Conservation (phyloP, 2,797 vertebrate genomes). For the Lepus townsendii region DNA sequence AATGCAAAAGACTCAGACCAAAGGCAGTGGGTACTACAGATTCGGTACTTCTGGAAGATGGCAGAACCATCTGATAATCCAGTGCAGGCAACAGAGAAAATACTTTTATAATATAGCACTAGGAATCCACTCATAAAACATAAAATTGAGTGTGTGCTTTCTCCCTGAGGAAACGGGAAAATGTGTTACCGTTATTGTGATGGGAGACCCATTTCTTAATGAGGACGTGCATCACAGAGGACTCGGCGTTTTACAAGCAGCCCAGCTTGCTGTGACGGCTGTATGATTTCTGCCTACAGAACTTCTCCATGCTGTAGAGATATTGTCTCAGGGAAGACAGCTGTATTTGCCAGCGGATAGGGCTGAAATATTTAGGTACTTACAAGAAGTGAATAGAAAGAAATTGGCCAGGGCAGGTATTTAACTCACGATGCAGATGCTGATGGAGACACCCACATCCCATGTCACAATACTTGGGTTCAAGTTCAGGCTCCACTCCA, state of each 20-base stretch:
- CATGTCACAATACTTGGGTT: too few species aligned
- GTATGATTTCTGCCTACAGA: background rate
- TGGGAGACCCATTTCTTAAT: background rate
- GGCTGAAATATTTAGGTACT: background rate
- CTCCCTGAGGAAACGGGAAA: background rate
- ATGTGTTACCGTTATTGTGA: background rate
- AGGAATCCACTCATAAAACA: background rate
- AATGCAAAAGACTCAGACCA: background rate
- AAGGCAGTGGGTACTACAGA: background rate
- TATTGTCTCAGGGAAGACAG: background rate
- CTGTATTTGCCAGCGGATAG: background rate
- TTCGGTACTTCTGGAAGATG: background rate
- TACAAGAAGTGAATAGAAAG: background rate
- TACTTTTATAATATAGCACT: background rate
- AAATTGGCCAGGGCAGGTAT: background rate
- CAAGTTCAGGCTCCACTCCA: too few species aligned
- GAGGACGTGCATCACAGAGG: background rate
- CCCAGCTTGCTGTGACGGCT: background rate
- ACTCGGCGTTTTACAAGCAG: background rate
- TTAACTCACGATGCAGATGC: too few species aligned
- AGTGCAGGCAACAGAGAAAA: background rate
- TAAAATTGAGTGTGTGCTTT: accelerated
- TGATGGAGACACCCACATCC: too few species aligned
- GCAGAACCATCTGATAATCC: background rate
- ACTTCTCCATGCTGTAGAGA: background rate